These are phyloP conservation scores for Bombus cullumanus DNA, from an alignment of 1,140 invertebrate genomes.

Conservation along the genomic window DNA sequence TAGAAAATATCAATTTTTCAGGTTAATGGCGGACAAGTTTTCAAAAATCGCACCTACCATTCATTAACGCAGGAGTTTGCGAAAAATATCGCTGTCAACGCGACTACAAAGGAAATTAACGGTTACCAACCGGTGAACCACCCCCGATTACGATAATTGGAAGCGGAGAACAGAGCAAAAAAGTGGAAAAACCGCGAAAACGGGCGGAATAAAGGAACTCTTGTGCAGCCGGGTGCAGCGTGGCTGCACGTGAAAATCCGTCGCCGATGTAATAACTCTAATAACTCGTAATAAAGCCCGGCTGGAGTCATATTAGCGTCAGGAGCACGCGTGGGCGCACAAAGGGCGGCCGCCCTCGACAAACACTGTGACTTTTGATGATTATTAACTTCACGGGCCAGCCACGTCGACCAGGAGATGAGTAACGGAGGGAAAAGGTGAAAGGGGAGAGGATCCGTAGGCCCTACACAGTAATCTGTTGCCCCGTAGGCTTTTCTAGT, in stretches of 20 bases:
- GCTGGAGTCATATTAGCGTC: constrained; percentile 82
- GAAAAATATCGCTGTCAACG: not conserved
- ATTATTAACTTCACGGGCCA: constrained; percentile 82
- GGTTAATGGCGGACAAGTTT: not conserved
- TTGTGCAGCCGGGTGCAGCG: constrained; percentile 37
- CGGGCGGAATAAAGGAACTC: not conserved
- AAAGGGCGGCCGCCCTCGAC: constrained; percentile 82
- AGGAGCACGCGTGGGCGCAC: constrained; percentile 81
- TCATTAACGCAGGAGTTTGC: not conserved
- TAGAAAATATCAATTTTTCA: not conserved
- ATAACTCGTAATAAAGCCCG: constrained; percentile 83
- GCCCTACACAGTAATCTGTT: constrained; percentile 79
- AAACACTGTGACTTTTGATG: constrained; percentile 83
- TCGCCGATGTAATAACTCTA: constrained; percentile 80
- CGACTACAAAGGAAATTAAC: constrained; percentile 1
- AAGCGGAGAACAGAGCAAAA: not conserved
- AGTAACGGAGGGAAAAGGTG: constrained; percentile 54
- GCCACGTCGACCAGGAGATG: constrained; percentile 73
- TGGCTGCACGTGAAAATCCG: constrained; percentile 75
- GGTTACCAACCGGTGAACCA: too few relatives aligned
- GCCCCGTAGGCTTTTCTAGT: constrained; percentile 77
- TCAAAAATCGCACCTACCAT: not conserved
- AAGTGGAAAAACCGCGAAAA: constrained; percentile 19
- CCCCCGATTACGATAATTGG: constrained; percentile 31
- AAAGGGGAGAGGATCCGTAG: constrained; percentile 62